Percentiles rank a stretch among this genome's conserved stretches.
Evolutionary conservation across 2,888 invertebrate species (phyloP).

Genomic region (Thyatira batis): DNA sequence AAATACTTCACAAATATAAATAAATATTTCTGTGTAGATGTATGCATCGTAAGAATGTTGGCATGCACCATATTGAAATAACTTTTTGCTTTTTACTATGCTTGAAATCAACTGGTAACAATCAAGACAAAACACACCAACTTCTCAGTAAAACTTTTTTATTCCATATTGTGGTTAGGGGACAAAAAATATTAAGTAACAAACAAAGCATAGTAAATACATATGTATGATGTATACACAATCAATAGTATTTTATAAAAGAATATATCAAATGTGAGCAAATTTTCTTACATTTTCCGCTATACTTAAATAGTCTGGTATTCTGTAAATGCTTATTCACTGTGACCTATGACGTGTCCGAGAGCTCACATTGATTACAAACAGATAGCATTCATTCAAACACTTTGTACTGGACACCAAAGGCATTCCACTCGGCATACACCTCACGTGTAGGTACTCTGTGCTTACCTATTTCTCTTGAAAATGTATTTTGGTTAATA

Average conservation of each 20-base stretch:
- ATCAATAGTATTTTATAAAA: no score
- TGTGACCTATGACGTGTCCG: conserved; percentile 7
- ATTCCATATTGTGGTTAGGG: no score
- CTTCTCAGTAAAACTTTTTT: no score
- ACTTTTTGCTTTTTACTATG: no score
- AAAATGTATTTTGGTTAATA: not conserved
- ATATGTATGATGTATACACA: no score
- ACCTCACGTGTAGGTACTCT: not conserved
- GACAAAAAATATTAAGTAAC: no score
- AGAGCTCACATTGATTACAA: conserved; percentile 21
- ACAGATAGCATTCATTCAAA: conserved; percentile 19
- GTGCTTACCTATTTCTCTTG: not conserved
- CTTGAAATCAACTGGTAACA: no score
- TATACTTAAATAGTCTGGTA: not conserved
- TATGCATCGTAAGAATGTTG: conserved; percentile 29
- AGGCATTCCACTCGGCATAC: not conserved
- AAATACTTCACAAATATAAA: conserved; percentile 33
- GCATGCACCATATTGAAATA: conserved; percentile 13
- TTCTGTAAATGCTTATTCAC: not conserved
- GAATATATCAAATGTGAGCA: no score
- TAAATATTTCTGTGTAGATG: conserved; percentile 9
- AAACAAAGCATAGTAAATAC: no score
- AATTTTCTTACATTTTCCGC: conserved; percentile 5
- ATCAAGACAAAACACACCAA: no score
- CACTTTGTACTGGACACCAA: conserved; percentile 22